A percentile compares a stretch with the other conserved stretches of the same genome.
Evolutionary conservation across 2,113 vertebrate genomes (phyloP).

Genomic region (Cynocephalus volans): DNA sequence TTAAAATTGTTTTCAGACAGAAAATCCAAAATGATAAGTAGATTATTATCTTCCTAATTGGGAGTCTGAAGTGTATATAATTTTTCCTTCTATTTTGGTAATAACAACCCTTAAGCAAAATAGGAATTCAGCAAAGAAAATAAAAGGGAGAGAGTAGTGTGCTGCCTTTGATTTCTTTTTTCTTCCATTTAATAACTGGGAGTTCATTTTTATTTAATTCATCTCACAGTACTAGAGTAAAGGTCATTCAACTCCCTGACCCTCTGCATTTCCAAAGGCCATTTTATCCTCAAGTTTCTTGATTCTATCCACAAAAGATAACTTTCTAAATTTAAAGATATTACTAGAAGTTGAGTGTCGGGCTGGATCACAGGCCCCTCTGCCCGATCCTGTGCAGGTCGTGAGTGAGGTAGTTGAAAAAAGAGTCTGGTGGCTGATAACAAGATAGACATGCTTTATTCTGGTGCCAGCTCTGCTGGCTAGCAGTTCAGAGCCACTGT

Average conservation of each 20-base stretch:
- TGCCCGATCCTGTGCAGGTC: too few species aligned
- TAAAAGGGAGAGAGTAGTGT: neutral
- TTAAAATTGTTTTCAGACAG: conserved; percentile 6
- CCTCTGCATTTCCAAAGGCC: neutral
- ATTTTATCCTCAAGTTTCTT: conserved; percentile 28
- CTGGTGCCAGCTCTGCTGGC: too few species aligned
- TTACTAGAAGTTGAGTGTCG: neutral
- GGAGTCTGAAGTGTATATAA: neutral
- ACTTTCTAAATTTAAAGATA: neutral
- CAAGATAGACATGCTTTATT: too few species aligned
- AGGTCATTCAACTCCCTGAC: neutral
- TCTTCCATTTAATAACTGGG: neutral
- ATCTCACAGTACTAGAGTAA: neutral
- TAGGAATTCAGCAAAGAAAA: neutral
- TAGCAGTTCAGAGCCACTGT: too few species aligned
- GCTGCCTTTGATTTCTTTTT: neutral
- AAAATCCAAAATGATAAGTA: neutral
- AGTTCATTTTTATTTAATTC: neutral
- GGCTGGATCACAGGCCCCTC: too few species aligned
- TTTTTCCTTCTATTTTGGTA: conserved; percentile 1
- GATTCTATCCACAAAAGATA: neutral
- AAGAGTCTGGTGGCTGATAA: too few species aligned
- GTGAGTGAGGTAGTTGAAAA: too few species aligned
- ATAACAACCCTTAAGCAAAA: neutral
- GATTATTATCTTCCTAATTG: neutral